Evolutionary conservation across 2,888 invertebrate species (phyloP).

Genomic region (Platycheirus albimanus): DNA sequence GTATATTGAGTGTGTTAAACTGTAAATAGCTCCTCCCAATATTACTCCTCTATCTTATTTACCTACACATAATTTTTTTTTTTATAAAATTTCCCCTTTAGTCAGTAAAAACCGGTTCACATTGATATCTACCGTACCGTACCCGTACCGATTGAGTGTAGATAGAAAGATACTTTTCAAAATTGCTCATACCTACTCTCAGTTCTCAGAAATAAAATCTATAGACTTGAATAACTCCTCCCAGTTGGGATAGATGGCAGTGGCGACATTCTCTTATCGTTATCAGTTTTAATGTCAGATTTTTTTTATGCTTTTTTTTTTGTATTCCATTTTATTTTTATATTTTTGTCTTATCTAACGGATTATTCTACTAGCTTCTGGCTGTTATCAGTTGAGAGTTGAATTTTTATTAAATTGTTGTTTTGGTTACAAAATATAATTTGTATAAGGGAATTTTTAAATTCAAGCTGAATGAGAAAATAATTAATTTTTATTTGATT

Average conservation of each 20-base stretch:
- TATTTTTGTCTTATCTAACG: constrained; percentile 55
- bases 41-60: too few relatives aligned
- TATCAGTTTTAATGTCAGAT: constrained; percentile 67
- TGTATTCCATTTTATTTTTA: constrained; percentile 30
- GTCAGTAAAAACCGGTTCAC: constrained; percentile 66
- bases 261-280: constrained; percentile 59
- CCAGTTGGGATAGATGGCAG: constrained; percentile 66
- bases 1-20: constrained; percentile 18
- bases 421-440: not conserved
- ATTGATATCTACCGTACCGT: constrained; percentile 26
- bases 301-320: too few relatives aligned
- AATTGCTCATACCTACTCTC: constrained; percentile 26
- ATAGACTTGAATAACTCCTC: constrained; percentile 57
- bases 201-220: constrained; percentile 20
- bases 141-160: constrained; percentile 31
- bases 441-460: not conserved
- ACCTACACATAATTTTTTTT: too few relatives aligned
- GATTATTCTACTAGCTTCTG: not conserved
- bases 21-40: constrained; percentile 62
- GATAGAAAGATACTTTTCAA: too few relatives aligned
- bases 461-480: not conserved
- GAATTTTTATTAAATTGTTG: constrained; percentile 11
- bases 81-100: constrained; percentile 52
- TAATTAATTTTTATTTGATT: not conserved
- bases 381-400: constrained; percentile 17